Base-by-base conservation (phyloP, 2,797 vertebrate species). In the Hylomyscus alleni region DNA sequence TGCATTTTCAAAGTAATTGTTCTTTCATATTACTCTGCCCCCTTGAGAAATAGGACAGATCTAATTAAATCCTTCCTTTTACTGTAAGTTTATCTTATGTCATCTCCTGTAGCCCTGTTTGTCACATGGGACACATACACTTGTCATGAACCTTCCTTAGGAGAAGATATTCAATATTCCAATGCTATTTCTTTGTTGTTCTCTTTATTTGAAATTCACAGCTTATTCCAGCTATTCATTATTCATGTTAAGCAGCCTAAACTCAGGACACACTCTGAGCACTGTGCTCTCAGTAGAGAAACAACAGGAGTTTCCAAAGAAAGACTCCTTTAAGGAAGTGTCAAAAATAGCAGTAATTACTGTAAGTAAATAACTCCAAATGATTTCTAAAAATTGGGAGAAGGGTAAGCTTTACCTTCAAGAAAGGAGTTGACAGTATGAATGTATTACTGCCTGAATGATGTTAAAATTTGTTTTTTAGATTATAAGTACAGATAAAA, bases 121-220 rank as follows among this genome's bases (percentile, higher is more conserved):
- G 84, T 93, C 94, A 96, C 82, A 34, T 40, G 95, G 76, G 96
- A 92, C 89, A 87, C 89, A 50, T 75, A 60, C 62, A 90, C 37
- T 44, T 58, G 52, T 44, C 89, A 93, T 89, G 91, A 95, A 93
- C 92, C 95, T 91, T 96, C 85, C 88, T 89, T 76, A 90, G 52
- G 85, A 97, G 67, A 19, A 85, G 40, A 95, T 29, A 50, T 14
- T 95, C 86, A 96, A 19, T 56, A 56, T 87, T 96, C 96, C 96
- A 97, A 93, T 44, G 82, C 72, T 93, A 96, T 97, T 96, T 96
- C 87, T 95, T 93, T 76, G 85, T 78, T 93, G 81, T 91, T 95
- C 72, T 96, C 94, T 97, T 98, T 97, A 97, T 97, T 97, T 97
- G 94, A 94, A 97, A 94, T 94, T 90, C 86, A 80, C 22, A 95